Evolutionary conservation across 2,797 vertebrate genomes (phyloP), one percentile per base, ranked within the genome.

Genomic region (Yasuhikotakia modesta): DNA sequence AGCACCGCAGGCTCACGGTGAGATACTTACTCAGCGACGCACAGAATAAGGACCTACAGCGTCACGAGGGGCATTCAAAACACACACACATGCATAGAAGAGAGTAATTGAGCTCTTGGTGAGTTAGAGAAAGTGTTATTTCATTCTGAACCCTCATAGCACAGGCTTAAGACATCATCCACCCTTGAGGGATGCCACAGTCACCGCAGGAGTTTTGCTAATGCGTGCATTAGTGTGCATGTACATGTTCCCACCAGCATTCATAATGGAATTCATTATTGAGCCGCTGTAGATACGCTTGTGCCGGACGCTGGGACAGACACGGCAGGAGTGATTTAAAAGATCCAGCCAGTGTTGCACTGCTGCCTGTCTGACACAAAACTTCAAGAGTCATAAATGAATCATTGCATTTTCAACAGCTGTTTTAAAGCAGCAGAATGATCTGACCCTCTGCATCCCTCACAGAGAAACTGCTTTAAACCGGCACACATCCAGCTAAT

Each of bases 1-100:
- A 48, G 50, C 70, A 64, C 45, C 21, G 52, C 52, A 48, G 43
- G 21, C 46, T 78, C 55, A 30, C 55, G 68, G 53, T 68, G 70
- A 67, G 76, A 53, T 81, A 70, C 67, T 72, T 80, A 77, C 70
- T 83, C 58, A 58, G 22, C 70, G 16, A 65, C 39, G 35, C 73
- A 69, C 10, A 0, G 50, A 53, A 57, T 35, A 24, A 80, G 79
- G 64, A 78, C 70, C 58, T 69, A 55, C n/a, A n/a, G 53, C 52
- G 2, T 16, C 22, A 43, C 60, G 61, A 70, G 22, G 24, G 30
- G 30, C 46, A 21, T 60, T 75, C 43, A 4, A 12, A 66, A 43
- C 77, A 53, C 24, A 48, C 46, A 74, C 63, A 66, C 17, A 65
- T 22, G 46, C 5, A 10, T 27, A 72, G 58, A 11, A 43, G 61